A percentile compares a stretch with the other conserved stretches of the same genome.
phyloP scores from a whole-genome alignment of 2,113 vertebrate genomes.

The Ctenodactylus gundi region DNA sequence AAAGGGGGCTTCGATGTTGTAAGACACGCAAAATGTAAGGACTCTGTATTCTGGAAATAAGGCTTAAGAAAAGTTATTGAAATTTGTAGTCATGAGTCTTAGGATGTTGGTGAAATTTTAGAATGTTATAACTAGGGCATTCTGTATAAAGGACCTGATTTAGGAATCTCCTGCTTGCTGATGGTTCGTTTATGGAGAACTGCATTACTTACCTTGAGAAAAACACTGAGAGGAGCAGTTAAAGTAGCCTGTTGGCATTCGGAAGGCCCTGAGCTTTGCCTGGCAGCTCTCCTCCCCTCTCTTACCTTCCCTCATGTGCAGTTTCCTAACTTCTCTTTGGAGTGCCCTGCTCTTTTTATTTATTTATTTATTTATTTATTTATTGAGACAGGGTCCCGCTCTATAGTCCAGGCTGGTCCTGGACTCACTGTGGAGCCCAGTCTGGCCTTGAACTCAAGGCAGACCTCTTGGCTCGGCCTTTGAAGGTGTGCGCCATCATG shows the following conservation, averaged over 20 bases:
- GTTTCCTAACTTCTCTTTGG: not conserved
- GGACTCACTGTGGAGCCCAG: no score
- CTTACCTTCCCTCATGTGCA: not conserved
- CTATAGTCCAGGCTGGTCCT: no score
- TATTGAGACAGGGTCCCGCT: no score
- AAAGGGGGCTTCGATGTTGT: not conserved
- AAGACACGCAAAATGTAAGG: not conserved
- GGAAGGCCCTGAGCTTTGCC: not conserved
- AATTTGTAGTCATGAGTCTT: conserved; percentile 17
- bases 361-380: no score
- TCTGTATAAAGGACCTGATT: conserved; percentile 28
- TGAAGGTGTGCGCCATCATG: no score
- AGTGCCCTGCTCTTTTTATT: no score
- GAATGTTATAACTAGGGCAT: not conserved
- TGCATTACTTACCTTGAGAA: conserved; percentile 3
- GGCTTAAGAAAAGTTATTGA: conserved; percentile 24
- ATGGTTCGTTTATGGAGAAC: not conserved
- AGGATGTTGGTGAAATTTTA: not conserved
- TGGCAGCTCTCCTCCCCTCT: not conserved
- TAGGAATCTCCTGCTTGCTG: not conserved
- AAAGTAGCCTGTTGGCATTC: not conserved
- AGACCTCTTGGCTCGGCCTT: no score
- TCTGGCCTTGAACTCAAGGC: no score
- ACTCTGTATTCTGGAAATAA: not conserved
- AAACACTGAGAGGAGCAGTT: not conserved